Conservation (phyloP, 2,888 invertebrate genomes). For the Spilarctia lutea region DNA sequence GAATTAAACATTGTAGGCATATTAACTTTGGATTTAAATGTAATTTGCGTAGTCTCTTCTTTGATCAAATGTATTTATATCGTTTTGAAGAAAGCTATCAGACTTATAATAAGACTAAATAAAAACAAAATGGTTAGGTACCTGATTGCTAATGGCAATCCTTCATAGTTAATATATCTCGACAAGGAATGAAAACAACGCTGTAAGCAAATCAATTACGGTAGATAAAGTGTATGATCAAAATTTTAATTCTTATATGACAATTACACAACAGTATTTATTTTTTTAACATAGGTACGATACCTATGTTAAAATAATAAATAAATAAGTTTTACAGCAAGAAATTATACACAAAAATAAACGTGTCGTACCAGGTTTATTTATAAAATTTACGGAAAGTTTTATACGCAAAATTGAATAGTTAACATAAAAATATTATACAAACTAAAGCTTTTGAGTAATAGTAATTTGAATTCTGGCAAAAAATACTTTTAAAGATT, state of each 20-base stretch:
- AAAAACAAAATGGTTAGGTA: background rate
- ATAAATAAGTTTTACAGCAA: background rate
- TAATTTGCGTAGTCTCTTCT: background rate
- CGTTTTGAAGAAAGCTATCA: background rate
- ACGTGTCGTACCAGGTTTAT: too few relatives aligned
- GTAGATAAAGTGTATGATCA: background rate
- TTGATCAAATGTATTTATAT: background rate
- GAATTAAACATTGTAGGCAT: constrained; percentile 23
- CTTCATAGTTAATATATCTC: too few relatives aligned
- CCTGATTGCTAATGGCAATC: too few relatives aligned
- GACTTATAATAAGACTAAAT: background rate
- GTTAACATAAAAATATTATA: too few relatives aligned
- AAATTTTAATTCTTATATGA: background rate
- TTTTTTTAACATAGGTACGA: too few relatives aligned
- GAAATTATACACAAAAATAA: background rate
- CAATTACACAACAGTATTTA: too few relatives aligned
- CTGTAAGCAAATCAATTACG: background rate
- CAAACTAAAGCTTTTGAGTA: background rate
- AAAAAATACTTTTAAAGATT: background rate
- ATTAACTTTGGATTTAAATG: constrained; percentile 10
- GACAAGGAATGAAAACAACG: background rate
- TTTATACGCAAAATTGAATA: too few relatives aligned
- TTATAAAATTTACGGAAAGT: too few relatives aligned
- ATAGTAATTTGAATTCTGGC: background rate
- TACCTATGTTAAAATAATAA: background rate